Conservation (phyloP, 2,888 invertebrate species). For the Diplolepis rosae region DNA sequence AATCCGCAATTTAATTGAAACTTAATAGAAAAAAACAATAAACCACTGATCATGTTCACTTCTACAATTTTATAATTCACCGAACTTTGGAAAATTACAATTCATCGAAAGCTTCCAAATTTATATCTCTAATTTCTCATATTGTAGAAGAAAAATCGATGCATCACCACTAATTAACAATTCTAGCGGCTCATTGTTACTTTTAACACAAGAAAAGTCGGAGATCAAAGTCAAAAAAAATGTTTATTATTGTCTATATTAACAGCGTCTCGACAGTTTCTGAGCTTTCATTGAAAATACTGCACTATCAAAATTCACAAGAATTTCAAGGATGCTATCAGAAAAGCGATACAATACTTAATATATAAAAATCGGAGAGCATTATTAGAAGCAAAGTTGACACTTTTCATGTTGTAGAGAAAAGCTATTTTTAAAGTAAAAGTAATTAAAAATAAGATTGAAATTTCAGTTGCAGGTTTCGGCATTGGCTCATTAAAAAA, state of each 20-base stretch:
- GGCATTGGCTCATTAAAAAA: background rate
- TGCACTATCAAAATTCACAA: background rate
- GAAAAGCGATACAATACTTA: background rate
- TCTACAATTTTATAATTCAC: background rate
- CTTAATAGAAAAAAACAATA: background rate
- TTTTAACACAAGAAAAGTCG: background rate
- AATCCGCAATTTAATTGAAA: background rate
- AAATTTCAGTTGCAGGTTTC: background rate
- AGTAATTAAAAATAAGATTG: background rate
- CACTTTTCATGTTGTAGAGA: too few relatives aligned
- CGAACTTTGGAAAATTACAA: background rate
- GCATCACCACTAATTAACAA: background rate
- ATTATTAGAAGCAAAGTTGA: too few relatives aligned
- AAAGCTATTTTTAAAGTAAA: background rate
- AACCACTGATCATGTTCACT: background rate
- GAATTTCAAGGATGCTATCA: background rate
- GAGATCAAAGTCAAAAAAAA: background rate
- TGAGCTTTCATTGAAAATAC: background rate
- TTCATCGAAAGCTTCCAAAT: background rate
- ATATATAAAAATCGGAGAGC: background rate
- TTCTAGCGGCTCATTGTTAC: background rate
- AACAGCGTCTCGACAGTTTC: slow-evolving; percentile 1
- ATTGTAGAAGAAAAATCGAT: too few relatives aligned
- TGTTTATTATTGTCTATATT: slow-evolving; percentile 19
- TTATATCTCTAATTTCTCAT: background rate